phyloP scores from a whole-genome alignment of 2,797 vertebrate genomes.

The Paramormyrops hopkinsi region DNA sequence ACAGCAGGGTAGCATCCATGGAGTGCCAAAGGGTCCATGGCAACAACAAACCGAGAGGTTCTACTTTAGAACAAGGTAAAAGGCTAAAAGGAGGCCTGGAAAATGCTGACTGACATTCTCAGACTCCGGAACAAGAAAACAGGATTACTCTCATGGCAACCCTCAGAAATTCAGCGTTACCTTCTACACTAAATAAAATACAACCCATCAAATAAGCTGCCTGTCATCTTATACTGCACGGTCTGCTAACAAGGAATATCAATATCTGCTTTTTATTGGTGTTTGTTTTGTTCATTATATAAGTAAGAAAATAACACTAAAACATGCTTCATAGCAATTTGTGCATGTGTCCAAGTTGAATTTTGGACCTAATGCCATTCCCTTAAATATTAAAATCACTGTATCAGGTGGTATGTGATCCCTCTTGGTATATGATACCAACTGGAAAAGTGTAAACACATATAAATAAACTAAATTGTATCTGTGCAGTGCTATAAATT shows the following conservation, averaged over 20 bases:
- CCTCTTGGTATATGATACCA: not conserved
- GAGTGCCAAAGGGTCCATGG: not conserved
- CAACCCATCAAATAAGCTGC: not conserved
- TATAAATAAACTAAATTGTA: not conserved
- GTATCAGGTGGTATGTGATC: not conserved
- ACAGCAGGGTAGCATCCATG: not conserved
- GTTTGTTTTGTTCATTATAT: not conserved
- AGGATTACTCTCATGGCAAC: not conserved
- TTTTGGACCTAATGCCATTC: not conserved
- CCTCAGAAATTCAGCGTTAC: not conserved
- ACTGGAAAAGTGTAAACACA: not conserved
- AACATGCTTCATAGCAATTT: not conserved
- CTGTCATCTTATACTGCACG: not conserved
- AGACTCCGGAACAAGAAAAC: not conserved
- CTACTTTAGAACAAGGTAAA: not conserved
- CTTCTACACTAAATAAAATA: not conserved
- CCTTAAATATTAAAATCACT: not conserved
- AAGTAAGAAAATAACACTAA: not conserved
- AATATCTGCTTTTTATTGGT: not conserved
- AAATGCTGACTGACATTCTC: not conserved
- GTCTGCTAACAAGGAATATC: not conserved
- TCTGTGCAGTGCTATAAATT: not conserved
- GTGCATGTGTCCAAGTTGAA: not conserved
- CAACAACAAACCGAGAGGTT: not conserved
- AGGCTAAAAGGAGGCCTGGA: not conserved